Base-by-base conservation (phyloP, 2,888 invertebrate genomes). In the Pinctada fucata region DNA sequence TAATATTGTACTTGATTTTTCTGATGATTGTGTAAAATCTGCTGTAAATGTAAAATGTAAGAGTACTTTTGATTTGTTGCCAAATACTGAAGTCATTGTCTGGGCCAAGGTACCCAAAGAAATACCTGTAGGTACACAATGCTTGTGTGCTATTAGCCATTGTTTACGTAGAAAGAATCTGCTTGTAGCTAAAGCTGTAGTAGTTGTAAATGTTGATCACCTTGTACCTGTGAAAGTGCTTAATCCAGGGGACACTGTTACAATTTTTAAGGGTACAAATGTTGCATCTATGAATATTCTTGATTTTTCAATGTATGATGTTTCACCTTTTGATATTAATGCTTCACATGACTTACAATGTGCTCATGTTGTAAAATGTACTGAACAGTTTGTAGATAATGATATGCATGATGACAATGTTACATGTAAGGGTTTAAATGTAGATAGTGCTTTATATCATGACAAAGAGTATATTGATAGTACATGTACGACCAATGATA, bases 251-350 rank as follows among this genome's bases (percentile, higher is more conserved):
- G 70, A 49, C 13, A 70, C 10, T 49, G n/a, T 70, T 31, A 70
- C 70, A 50, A 70, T 49, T 49, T 49, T 50, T 10, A 70, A 70
- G 50, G 70, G 70, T 10, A 70, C 8, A 49, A 70, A 48, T 16
- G 50, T 70, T 70, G 70, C 70, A 10, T 47, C 47, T 52, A 3
- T 72, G 51, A 72, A n/a, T 72, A 6, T 31, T 52, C 50, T 75
- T 65, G 67, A 75, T 67, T 51, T 67, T 48, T 75, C 75, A 31
- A 31, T 31, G 3, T 10, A 65, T 8, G 2, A 51, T 3, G n/a
- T 75, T 4, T 49, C 67, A 8, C 51, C n/a, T 6, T 50, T 16
- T 31, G 67, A 75, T 10, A 67, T 10, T 48, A 3, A n/a, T 31
- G 52, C 13, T n/a, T 45, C 50, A 51, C 49, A n/a, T 13, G 50